Conservation (phyloP, 2,797 vertebrate species). For the Sphenodon punctatus region DNA sequence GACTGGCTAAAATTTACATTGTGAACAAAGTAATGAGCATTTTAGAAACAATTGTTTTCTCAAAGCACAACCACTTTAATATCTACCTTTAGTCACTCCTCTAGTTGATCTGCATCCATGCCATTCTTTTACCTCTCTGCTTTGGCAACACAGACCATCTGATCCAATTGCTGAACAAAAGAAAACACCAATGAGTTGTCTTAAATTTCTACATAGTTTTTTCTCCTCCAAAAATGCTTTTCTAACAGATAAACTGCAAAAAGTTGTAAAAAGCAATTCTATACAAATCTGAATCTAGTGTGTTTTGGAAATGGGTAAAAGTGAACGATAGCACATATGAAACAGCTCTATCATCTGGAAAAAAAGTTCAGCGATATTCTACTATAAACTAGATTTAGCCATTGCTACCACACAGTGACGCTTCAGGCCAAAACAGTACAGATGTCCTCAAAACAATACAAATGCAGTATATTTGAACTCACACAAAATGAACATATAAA, state of each 20-base stretch:
- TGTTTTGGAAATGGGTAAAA: not conserved
- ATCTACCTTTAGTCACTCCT: constrained; percentile 90
- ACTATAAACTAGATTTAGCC: not conserved
- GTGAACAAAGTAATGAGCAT: not conserved
- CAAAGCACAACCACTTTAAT: not conserved
- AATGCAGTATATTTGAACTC: no score
- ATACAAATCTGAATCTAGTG: not conserved
- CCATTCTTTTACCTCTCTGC: constrained; percentile 98
- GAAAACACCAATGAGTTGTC: not conserved
- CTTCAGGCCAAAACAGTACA: not conserved
- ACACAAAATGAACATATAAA: no score
- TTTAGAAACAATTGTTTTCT: not conserved
- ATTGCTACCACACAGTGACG: not conserved
- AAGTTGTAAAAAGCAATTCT: not conserved
- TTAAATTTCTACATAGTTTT: no score
- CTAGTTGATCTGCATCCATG: constrained; percentile 94
- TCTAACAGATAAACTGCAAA: not conserved
- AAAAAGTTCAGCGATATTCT: not conserved
- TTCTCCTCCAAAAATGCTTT: no score
- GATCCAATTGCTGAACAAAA: constrained; percentile 88
- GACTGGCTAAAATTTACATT: not conserved
- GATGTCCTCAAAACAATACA: not conserved
- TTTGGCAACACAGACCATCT: constrained; percentile 94
- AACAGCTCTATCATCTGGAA: not conserved
- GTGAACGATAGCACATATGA: not conserved